phyloP scores from a whole-genome alignment of 1,140 invertebrate species.

The Calosoma granatense region DNA sequence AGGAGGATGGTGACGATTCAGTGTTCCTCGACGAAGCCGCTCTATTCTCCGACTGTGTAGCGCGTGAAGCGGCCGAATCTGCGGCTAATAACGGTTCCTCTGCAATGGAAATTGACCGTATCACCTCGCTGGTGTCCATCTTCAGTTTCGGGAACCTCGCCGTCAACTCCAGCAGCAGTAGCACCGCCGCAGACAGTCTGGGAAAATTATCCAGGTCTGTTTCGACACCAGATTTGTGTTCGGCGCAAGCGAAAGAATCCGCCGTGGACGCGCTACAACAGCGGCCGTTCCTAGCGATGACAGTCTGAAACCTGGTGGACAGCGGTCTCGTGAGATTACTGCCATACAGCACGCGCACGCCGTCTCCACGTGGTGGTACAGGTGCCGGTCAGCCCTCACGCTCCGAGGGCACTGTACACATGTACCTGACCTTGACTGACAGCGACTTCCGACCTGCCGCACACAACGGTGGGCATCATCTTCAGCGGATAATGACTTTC shows the following conservation, averaged over 20 bases:
- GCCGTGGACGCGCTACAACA: constrained; percentile 33
- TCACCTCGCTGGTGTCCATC: constrained; percentile 43
- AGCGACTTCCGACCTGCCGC: no score
- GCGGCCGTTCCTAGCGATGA: constrained; percentile 41
- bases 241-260: constrained; percentile 39
- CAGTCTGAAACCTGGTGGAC: constrained; percentile 28
- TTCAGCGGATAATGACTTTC: neutral
- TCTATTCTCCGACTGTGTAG: constrained; percentile 29
- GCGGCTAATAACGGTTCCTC: constrained; percentile 18
- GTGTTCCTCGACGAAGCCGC: constrained; percentile 34
- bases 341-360: no score
- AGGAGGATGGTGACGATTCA: constrained; percentile 29
- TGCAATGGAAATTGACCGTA: constrained; percentile 44
- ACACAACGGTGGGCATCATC: neutral
- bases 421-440: neutral
- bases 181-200: constrained; percentile 17
- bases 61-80: constrained; percentile 17
- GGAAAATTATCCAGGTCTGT: constrained; percentile 36
- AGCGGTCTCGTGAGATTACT: neutral
- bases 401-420: neutral
- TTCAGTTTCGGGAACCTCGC: constrained; percentile 41
- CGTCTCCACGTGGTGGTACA: no score
- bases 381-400: neutral
- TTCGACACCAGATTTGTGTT: constrained; percentile 41
- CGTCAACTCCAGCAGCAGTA: constrained; percentile 3